These are phyloP conservation scores for Hoplostethus atlanticus DNA, from an alignment of 2,797 vertebrate species.

Conservation along the genomic window DNA sequence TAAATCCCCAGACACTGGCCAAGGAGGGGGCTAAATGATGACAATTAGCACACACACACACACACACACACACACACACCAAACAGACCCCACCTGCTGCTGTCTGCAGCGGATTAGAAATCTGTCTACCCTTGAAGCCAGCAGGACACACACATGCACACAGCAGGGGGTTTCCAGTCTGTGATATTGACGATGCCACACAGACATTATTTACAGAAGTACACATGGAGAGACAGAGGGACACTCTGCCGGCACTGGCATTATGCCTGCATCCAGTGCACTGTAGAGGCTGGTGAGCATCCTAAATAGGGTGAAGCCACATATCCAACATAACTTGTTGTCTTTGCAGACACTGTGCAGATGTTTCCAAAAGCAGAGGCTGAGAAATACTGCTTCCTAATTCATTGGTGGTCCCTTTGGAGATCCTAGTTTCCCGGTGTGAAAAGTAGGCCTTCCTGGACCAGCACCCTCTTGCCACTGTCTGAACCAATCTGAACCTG, in stretches of 20 bases:
- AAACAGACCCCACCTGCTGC: constrained; percentile 78
- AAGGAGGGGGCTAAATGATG: constrained; percentile 69
- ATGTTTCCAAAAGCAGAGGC: no score
- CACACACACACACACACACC: constrained; percentile 50
- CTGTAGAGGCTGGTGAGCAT: not conserved
- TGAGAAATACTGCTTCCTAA: no score
- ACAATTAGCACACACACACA: constrained; percentile 48
- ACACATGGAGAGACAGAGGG: constrained; percentile 14
- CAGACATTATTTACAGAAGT: constrained; percentile 60
- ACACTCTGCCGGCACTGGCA: not conserved
- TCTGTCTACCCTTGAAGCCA: constrained; percentile 75
- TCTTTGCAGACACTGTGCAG: no score
- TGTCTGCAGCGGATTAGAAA: constrained; percentile 81
- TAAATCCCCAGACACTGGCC: constrained; percentile 71
- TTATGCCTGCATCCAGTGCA: not conserved
- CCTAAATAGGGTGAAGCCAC: no score
- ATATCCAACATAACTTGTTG: no score
- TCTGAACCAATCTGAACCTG: no score
- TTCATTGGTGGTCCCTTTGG: no score
- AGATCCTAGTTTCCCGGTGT: no score
- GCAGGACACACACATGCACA: constrained; percentile 69
- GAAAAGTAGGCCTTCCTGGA: no score
- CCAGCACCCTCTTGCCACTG: no score
- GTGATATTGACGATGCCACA: constrained; percentile 74
- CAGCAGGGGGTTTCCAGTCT: constrained; percentile 63